A percentile compares a stretch with the other conserved stretches of the same genome.
phyloP scores from a whole-genome alignment of 2,888 invertebrate species.

The Argyresthia albistria region DNA sequence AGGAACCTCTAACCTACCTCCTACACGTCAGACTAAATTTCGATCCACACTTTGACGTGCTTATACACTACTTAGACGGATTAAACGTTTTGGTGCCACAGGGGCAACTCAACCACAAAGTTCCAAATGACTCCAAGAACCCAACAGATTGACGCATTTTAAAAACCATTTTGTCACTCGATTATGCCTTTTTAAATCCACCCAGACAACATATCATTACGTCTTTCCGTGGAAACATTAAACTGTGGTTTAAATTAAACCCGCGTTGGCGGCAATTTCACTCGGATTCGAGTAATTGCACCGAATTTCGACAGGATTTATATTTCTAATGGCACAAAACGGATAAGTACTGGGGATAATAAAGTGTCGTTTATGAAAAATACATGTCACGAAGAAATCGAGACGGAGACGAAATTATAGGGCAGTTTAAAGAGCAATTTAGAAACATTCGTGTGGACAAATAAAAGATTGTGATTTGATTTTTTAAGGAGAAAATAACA shows the following conservation, averaged over 20 bases:
- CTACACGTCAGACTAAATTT: too few species aligned
- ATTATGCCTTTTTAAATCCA: slow-evolving; percentile 49
- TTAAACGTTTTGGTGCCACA: too few species aligned
- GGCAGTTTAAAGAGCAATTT: slow-evolving; percentile 31
- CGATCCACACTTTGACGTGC: too few species aligned
- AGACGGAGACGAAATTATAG: slow-evolving; percentile 33
- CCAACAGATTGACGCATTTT: slow-evolving; percentile 40
- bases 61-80: too few species aligned
- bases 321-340: slow-evolving; percentile 59
- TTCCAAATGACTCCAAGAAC: slow-evolving; percentile 2
- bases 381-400: slow-evolving; percentile 39
- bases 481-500: background rate
- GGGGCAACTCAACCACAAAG: background rate
- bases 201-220: slow-evolving; percentile 50
- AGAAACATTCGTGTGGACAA: slow-evolving; percentile 2
- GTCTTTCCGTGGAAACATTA: slow-evolving; percentile 50
- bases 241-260: slow-evolving; percentile 46
- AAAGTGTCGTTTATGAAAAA: slow-evolving; percentile 70
- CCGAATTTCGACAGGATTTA: slow-evolving; percentile 28
- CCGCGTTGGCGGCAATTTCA: slow-evolving; percentile 51
- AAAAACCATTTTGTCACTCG: slow-evolving; percentile 63
- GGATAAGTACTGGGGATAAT: slow-evolving; percentile 56
- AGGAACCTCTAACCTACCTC: too few species aligned
- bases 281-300: slow-evolving; percentile 40
- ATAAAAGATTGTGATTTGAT: background rate